Evolutionary conservation across 2,113 vertebrate genomes (phyloP), one percentile per base, ranked within the genome.

Genomic region (Anhinga rufa): DNA sequence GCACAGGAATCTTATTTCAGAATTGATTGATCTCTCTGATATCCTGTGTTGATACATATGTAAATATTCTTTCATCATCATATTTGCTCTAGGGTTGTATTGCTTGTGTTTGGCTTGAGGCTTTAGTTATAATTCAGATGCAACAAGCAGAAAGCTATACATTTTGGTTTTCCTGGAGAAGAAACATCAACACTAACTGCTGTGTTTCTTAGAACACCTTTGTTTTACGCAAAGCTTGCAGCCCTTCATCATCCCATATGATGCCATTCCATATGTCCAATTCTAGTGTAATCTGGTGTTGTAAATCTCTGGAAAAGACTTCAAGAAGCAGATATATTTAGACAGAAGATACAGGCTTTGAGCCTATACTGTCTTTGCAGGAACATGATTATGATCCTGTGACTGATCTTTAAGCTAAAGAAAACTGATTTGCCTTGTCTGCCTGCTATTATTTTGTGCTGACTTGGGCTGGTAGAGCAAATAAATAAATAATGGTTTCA

Each of bases 401-500:
- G 49, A 65, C 65, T 90, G 82, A 81, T 93, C 62, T 72, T 89
- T 72, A 80, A 85, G 82, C 65, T 62, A 51, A 90, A 86, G 58
- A 75, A 94, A 91, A 90, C 55, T 58, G 16, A 82, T 93, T 64
- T 75, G 69, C 60, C 40, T 75, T 71, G 77, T 83, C 77, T 94
- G 54, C 62, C 54, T 65, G 74, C 54, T 88, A 46, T 94, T 92
- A 52, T 83, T 96, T 94, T 96, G 62, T 78, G 88, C 87, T 86
- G 80, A 66, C 0, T 0, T 90, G 79, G 74, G 82, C 66, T 62
- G 52, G 52, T 90, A 83, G 14, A 94, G 36, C 78, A 90, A 95
- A 92, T 85, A 74, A 95, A 90, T 91, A 95, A 85, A 69, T 95
- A 58, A 90, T 55, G 77, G 85, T 92, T 92, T 62, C 86, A 93